A percentile compares a stretch with the other conserved stretches of the same genome.
These are phyloP conservation scores for Gymnogyps californianus DNA, from an alignment of 2,113 vertebrate species.

Conservation along the genomic window DNA sequence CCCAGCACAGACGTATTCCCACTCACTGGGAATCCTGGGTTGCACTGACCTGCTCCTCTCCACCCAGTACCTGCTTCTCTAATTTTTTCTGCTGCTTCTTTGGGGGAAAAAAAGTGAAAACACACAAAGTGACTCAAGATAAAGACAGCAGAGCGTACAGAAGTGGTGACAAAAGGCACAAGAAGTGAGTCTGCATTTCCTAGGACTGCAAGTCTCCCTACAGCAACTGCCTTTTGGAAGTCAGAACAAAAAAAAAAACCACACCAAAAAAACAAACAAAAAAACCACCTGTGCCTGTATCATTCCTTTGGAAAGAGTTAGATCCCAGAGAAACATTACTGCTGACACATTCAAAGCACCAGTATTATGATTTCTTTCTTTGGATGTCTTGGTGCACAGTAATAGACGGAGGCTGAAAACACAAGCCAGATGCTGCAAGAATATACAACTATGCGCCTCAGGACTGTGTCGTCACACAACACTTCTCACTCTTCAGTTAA, in stretches of 20 bases:
- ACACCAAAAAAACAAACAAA: no score
- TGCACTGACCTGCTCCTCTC: not conserved
- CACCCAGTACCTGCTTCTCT: not conserved
- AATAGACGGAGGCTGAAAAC: not conserved
- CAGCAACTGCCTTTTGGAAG: not conserved
- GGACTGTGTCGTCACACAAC: not conserved
- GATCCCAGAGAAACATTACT: not conserved
- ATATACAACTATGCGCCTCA: not conserved
- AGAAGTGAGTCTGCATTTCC: not conserved
- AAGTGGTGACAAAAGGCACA: not conserved
- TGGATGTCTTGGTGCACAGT: not conserved
- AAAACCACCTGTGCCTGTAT: not conserved
- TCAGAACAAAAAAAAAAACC: not conserved
- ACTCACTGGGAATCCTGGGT: not conserved
- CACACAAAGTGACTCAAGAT: not conserved
- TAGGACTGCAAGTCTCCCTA: not conserved
- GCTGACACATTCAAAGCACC: not conserved
- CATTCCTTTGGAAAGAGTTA: not conserved
- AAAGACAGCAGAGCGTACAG: not conserved
- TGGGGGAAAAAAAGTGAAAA: not conserved
- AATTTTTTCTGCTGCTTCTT: not conserved
- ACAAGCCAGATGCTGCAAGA: not conserved
- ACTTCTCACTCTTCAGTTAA: not conserved
- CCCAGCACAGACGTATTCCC: not conserved
- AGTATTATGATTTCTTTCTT: not conserved